Evolutionary conservation across 2,113 vertebrate genomes (phyloP).

Genomic region (Redunca redunca): DNA sequence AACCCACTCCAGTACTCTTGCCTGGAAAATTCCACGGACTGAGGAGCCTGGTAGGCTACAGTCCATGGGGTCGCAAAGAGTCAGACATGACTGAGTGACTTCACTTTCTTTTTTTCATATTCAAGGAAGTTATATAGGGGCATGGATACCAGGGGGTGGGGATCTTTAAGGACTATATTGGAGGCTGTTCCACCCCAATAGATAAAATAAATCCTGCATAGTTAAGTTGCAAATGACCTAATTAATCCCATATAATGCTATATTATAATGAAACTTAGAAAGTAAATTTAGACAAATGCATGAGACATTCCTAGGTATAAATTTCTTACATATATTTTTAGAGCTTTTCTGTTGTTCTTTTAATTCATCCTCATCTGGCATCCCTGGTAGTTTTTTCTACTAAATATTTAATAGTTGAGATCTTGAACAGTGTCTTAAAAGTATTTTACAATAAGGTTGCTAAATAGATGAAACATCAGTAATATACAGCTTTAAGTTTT

Average conservation of each 20-base stretch:
- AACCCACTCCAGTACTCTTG: too few species aligned
- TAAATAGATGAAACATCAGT: not conserved
- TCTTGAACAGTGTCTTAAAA: not conserved
- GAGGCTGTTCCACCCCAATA: not conserved
- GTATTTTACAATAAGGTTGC: not conserved
- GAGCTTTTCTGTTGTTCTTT: conserved; percentile 6
- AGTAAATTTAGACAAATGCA: not conserved
- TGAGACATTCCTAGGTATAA: not conserved
- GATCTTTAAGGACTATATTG: not conserved
- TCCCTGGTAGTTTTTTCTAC: not conserved
- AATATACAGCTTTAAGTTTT: not conserved
- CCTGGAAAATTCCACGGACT: too few species aligned
- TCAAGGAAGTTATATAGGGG: not conserved
- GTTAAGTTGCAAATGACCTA: not conserved
- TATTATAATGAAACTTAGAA: not conserved
- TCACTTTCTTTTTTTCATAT: too few species aligned
- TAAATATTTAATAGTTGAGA: not conserved
- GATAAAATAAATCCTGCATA: not conserved
- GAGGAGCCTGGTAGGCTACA: too few species aligned
- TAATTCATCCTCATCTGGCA: not conserved
- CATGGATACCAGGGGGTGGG: not conserved
- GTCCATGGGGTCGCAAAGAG: too few species aligned
- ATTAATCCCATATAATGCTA: not conserved
- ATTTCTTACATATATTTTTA: not conserved
- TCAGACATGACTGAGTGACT: too few species aligned